Evolutionary conservation across 2,797 vertebrate species (phyloP).

Genomic region (Zenarchopterus dispar): DNA sequence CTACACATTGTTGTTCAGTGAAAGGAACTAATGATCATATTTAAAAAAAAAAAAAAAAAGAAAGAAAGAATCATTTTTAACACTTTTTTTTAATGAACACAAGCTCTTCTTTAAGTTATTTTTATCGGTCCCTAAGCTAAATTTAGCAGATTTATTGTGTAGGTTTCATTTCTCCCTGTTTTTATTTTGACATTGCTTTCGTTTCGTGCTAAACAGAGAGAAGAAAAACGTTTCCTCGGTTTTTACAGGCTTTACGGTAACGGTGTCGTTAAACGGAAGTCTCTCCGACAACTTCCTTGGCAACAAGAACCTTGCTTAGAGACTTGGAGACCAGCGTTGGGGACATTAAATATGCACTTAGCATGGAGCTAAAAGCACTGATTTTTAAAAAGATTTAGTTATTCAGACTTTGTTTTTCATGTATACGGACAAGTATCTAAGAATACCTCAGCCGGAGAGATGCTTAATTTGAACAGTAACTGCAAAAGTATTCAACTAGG

Average conservation of each 20-base stretch:
- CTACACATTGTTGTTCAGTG: too few species aligned
- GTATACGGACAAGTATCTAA: accelerated
- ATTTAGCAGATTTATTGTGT: too few species aligned
- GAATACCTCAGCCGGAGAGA: not conserved
- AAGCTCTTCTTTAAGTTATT: too few species aligned
- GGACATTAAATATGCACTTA: not conserved
- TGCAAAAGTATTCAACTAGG: not conserved
- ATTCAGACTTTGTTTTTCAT: not conserved
- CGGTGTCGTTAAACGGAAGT: slow-evolving; percentile 56
- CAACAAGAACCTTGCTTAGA: slow-evolving; percentile 45
- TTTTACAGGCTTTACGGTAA: slow-evolving; percentile 54
- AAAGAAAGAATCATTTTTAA: too few species aligned
- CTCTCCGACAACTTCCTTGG: slow-evolving; percentile 63
- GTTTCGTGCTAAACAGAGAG: too few species aligned
- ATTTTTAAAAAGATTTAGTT: not conserved
- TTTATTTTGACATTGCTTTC: too few species aligned
- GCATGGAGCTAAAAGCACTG: not conserved
- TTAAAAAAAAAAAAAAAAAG: too few species aligned
- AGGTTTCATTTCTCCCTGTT: too few species aligned
- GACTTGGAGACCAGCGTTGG: too few species aligned
- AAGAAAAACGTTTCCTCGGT: not conserved
- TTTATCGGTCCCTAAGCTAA: too few species aligned
- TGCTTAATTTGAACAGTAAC: not conserved
- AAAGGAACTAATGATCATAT: too few species aligned
- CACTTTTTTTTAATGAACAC: too few species aligned